phyloP scores from a whole-genome alignment of 23 tunicate genomes.

The Corella eumyota region DNA sequence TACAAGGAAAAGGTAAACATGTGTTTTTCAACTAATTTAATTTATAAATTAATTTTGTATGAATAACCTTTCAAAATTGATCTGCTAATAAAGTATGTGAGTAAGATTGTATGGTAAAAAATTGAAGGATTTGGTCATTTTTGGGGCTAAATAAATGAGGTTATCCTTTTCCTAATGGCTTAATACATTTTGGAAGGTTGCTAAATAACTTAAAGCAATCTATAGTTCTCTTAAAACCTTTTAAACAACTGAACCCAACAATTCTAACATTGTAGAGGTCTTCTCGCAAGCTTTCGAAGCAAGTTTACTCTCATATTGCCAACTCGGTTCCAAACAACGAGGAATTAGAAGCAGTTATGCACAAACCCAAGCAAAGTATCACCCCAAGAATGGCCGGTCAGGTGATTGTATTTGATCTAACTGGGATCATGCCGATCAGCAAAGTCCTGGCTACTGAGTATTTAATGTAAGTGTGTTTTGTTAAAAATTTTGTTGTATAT shows the following conservation, averaged over 20 bases:
- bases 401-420: constrained; percentile 51
- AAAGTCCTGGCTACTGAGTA: constrained; percentile 32
- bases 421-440: constrained; percentile 47
- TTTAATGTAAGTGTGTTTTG: constrained; percentile 68
- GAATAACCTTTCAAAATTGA: no score
- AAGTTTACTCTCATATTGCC: no score
- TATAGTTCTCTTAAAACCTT: neutral
- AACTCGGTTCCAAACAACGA: no score
- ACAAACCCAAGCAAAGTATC: constrained; percentile 20
- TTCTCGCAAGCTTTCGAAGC: constrained; percentile 27
- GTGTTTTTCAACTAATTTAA: neutral
- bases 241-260: constrained; percentile 1
- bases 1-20: constrained; percentile 54
- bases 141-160: no score
- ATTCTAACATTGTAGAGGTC: constrained; percentile 12
- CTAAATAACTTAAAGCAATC: no score
- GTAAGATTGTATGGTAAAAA: no score
- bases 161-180: neutral
- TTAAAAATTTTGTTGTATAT: no score
- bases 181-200: no score
- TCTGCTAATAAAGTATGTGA: no score
- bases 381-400: constrained; percentile 50
- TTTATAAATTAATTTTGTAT: neutral
- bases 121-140: no score
- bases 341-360: no score